A percentile compares a stretch with the other conserved stretches of the same genome.
These are phyloP conservation scores for Himalopsyche kuldschensis DNA, from an alignment of 2,888 invertebrate genomes.

Conservation along the genomic window DNA sequence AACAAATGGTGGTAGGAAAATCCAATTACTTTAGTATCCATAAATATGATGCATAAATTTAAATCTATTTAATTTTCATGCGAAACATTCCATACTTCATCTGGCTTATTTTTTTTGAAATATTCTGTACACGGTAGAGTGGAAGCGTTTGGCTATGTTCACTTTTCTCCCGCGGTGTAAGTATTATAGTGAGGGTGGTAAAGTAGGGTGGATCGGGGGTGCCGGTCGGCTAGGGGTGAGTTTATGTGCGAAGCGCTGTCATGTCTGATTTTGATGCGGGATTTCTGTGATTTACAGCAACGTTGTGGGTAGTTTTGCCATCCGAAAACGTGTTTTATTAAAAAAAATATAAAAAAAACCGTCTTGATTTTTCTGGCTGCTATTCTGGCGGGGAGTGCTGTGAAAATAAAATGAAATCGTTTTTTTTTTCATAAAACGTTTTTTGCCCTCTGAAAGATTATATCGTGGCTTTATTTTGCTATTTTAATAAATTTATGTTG, in stretches of 20 bases:
- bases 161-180: neutral
- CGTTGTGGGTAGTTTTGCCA: constrained; percentile 7
- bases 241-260: constrained; percentile 25
- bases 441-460: neutral
- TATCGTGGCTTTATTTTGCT: neutral
- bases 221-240: neutral
- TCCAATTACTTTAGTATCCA: too few species aligned
- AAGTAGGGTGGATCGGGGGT: neutral
- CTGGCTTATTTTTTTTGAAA: neutral
- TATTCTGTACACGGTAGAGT: neutral
- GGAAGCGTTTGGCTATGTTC: neutral
- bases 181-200: neutral
- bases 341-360: neutral
- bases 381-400: neutral
- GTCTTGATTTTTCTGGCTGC: neutral
- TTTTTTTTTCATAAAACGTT: neutral
- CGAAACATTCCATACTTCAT: too few species aligned
- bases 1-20: too few species aligned
- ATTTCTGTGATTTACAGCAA: constrained; percentile 29
- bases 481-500: too few species aligned
- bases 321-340: constrained; percentile 5
- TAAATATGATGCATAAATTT: too few species aligned
- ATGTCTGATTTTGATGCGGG: constrained; percentile 35
- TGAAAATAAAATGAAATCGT: neutral
- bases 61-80: too few species aligned